phyloP scores from a whole-genome alignment of 2,113 vertebrate genomes.

The Opisthocomus hoazin region DNA sequence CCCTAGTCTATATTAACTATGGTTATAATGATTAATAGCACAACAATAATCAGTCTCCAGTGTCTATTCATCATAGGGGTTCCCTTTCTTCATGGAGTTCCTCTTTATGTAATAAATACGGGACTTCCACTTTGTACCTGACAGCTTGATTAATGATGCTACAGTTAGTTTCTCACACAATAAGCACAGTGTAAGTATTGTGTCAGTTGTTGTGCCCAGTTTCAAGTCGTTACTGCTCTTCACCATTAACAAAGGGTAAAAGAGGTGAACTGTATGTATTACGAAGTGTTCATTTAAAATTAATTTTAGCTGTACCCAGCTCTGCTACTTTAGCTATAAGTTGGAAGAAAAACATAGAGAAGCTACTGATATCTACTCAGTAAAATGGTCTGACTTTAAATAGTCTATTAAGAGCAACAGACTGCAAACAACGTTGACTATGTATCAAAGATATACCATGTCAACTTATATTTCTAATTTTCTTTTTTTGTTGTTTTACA shows the following conservation, averaged over 20 bases:
- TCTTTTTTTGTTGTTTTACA: not conserved
- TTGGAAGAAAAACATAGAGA: not conserved
- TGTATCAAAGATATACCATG: not conserved
- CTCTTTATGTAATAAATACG: constrained; percentile 71
- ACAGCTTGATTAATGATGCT: constrained; percentile 79
- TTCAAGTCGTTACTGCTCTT: constrained; percentile 58
- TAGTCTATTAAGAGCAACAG: not conserved
- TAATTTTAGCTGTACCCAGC: not conserved
- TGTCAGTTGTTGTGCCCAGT: constrained; percentile 60
- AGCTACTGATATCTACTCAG: not conserved
- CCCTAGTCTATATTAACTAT: not conserved
- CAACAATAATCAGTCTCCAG: constrained; percentile 64
- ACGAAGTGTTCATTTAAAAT: not conserved
- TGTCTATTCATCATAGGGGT: constrained; percentile 67
- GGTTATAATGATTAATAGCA: constrained; percentile 71
- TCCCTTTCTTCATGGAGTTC: constrained; percentile 66
- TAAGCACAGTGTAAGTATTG: constrained; percentile 69
- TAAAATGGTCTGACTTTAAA: not conserved
- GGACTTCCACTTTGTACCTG: constrained; percentile 59
- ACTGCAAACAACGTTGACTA: not conserved
- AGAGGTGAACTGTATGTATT: not conserved
- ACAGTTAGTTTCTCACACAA: constrained; percentile 73
- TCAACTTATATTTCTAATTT: not conserved
- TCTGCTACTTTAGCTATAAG: not conserved
- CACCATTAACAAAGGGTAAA: constrained; percentile 30